Conservation (phyloP, 2,113 vertebrate species). For the Mustelus asterias region DNA sequence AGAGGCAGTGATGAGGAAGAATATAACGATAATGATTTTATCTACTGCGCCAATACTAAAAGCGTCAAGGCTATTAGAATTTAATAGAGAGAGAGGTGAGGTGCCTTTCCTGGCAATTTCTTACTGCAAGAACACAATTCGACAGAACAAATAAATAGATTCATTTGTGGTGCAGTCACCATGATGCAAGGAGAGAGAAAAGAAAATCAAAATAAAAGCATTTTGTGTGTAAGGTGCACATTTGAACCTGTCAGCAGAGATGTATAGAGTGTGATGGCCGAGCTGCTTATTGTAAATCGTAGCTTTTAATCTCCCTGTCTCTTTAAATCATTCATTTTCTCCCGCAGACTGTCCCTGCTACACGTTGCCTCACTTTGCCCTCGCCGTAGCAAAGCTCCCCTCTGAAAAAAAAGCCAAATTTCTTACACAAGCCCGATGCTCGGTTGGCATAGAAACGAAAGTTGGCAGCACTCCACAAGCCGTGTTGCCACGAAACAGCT, state of each 20-base stretch:
- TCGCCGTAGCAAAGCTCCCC: no score
- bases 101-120: constrained; percentile 21
- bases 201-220: constrained; percentile 24
- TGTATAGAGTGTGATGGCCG: neutral
- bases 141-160: constrained; percentile 36
- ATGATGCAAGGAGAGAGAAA: neutral
- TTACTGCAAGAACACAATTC: neutral
- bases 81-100: constrained; percentile 34
- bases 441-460: neutral
- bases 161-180: constrained; percentile 15
- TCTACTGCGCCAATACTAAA: constrained; percentile 19
- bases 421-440: neutral
- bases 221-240: neutral
- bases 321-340: neutral
- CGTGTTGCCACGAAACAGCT: constrained; percentile 8
- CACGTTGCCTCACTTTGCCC: neutral
- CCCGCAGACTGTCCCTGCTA: neutral
- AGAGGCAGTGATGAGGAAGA: constrained; percentile 23
- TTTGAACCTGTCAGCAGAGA: neutral
- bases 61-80: constrained; percentile 27
- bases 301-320: constrained; percentile 20
- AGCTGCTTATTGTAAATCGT: neutral
- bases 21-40: constrained; percentile 33
- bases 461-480: neutral
- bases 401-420: neutral